Conservation (phyloP, 2,888 invertebrate genomes). For the Troides aeacus region DNA sequence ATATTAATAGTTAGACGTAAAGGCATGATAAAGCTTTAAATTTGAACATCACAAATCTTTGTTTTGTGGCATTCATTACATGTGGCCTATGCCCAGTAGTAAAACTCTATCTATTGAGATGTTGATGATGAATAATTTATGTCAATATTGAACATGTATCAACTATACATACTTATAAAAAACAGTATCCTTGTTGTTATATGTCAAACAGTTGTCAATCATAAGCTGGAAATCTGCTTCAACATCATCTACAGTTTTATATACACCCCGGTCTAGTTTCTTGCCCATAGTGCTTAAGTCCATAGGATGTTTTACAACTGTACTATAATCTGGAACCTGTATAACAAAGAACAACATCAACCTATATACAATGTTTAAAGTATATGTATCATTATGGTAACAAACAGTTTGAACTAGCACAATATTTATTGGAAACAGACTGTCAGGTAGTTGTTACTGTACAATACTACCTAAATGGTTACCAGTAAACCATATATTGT, state of each 20-base stretch:
- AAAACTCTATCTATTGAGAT: not conserved
- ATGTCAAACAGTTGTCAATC: conserved; percentile 96
- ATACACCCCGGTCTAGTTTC: conserved; percentile 84
- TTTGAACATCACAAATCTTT: no score
- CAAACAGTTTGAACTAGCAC: no score
- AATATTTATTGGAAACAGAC: no score
- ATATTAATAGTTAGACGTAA: no score
- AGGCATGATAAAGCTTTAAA: no score
- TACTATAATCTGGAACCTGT: conserved; percentile 91
- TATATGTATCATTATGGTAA: no score
- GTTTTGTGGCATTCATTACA: no score
- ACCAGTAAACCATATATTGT: no score
- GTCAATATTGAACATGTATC: not conserved
- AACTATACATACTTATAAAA: conserved; percentile 84
- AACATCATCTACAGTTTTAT: conserved; percentile 87
- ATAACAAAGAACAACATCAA: not conserved
- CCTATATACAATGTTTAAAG: no score
- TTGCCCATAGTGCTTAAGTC: conserved; percentile 86
- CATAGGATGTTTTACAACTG: conserved; percentile 71
- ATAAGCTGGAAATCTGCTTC: conserved; percentile 96
- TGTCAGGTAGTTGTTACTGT: no score
- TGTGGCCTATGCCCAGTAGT: no score
- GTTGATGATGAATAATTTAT: not conserved
- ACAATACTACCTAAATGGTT: no score
- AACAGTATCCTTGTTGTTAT: conserved; percentile 96